These are phyloP conservation scores for Drosophila nigricruria DNA, from an alignment of 2,888 invertebrate species.

Conservation along the genomic window DNA sequence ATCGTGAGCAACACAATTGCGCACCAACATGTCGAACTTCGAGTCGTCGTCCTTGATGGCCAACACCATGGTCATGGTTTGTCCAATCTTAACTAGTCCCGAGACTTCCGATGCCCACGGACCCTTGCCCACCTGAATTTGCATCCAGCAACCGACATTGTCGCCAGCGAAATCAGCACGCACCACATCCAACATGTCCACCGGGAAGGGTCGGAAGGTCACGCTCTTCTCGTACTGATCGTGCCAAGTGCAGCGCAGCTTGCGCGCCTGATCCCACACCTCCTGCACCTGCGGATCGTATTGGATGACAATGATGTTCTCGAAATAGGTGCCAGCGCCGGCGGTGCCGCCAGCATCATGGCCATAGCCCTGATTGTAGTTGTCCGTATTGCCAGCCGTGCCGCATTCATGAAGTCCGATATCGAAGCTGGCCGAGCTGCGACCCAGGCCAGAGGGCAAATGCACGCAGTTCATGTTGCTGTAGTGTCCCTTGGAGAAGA, in stretches of 20 bases:
- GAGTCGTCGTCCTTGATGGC: constrained; percentile 98
- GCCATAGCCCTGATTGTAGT: constrained; percentile 94
- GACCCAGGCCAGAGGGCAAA: constrained; percentile 94
- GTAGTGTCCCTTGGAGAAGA: constrained; percentile 97
- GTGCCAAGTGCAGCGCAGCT: constrained; percentile 97
- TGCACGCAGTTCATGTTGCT: constrained; percentile 97
- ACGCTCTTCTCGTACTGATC: constrained; percentile 98
- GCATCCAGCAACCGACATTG: constrained; percentile 99
- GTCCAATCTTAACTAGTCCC: constrained; percentile 96
- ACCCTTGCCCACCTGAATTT: constrained; percentile 97
- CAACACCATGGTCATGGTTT: constrained; percentile 98
- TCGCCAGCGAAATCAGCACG: constrained; percentile 97
- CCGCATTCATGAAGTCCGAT: constrained; percentile 96
- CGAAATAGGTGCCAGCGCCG: constrained; percentile 96
- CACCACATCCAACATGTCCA: constrained; percentile 98
- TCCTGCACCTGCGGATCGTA: constrained; percentile 97
- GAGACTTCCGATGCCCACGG: constrained; percentile 98
- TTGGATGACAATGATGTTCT: constrained; percentile 96
- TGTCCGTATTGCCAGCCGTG: constrained; percentile 96
- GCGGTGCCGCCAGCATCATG: constrained; percentile 88
- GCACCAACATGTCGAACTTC: constrained; percentile 97
- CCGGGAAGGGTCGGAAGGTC: constrained; percentile 96
- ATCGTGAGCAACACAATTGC: constrained; percentile 97
- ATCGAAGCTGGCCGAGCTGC: constrained; percentile 95
- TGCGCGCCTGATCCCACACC: constrained; percentile 97